Evolutionary conservation across 2,113 vertebrate genomes (phyloP).

Genomic region (Plecturocebus donacophilus): DNA sequence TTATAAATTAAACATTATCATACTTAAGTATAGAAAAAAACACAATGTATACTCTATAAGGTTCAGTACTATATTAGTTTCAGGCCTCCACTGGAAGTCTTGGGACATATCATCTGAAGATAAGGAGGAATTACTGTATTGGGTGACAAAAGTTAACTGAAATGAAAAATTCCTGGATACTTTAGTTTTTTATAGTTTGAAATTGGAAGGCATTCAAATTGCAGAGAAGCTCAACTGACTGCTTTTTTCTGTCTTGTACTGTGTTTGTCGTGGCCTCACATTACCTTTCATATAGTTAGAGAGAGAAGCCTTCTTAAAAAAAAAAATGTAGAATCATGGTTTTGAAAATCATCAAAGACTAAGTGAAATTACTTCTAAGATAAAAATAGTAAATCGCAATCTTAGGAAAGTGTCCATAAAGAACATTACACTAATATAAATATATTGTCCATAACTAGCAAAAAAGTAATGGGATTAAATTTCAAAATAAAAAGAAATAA

Average conservation of each 20-base stretch:
- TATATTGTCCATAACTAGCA: background rate
- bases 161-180: background rate
- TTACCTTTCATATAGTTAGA: slow-evolving; percentile 11
- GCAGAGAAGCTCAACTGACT: background rate
- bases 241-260: background rate
- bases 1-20: background rate
- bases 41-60: background rate
- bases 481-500: background rate
- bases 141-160: background rate
- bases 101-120: background rate
- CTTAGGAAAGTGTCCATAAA: background rate
- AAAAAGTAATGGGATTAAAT: background rate
- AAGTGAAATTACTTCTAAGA: background rate
- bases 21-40: background rate
- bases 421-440: background rate
- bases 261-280: background rate
- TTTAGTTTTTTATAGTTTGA: background rate
- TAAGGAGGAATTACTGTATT: background rate
- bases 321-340: background rate
- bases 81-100: background rate
- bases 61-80: background rate
- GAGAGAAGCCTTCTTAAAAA: background rate
- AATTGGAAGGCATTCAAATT: background rate
- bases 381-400: background rate
- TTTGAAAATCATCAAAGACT: background rate